Evolutionary conservation across 2,888 invertebrate genomes (phyloP).

Genomic region (Nephrotoma guestfalica): DNA sequence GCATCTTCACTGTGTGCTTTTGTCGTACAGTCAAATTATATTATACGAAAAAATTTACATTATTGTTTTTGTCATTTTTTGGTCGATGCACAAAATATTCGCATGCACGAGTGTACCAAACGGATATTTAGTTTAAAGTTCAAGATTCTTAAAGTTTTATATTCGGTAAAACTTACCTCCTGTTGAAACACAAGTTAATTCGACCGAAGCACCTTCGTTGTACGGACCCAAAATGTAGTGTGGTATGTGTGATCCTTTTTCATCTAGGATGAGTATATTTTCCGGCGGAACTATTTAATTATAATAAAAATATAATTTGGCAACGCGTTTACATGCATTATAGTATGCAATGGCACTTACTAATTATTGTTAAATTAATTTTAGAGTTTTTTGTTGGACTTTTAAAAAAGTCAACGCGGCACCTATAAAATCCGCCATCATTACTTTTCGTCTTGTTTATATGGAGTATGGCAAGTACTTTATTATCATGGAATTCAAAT

Average conservation of each 20-base stretch:
- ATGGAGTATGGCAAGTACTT: conserved; percentile 22
- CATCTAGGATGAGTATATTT: conserved; percentile 54
- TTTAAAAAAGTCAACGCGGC: conserved; percentile 43
- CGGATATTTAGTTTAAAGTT: not conserved
- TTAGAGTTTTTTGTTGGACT: conserved; percentile 43
- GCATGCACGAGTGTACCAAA: not conserved
- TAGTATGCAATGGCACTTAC: conserved; percentile 28
- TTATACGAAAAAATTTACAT: not conserved
- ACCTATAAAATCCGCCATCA: conserved; percentile 41
- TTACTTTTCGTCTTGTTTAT: conserved; percentile 32
- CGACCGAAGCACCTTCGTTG: conserved; percentile 54
- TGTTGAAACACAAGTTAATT: conserved; percentile 56
- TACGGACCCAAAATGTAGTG: conserved; percentile 60
- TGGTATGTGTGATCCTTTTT: conserved; percentile 51
- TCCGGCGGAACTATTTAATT: conserved; percentile 54
- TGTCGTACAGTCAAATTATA: not conserved
- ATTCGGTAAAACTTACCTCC: conserved; percentile 43
- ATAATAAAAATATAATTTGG: conserved; percentile 1
- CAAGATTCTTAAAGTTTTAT: not conserved
- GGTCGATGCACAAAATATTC: not conserved
- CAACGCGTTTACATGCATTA: not conserved
- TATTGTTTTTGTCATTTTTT: not conserved
- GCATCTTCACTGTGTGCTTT: not conserved
- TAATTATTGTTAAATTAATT: conserved; percentile 43
- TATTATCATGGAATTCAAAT: conserved; percentile 17